A percentile compares a stretch with the other conserved stretches of the same genome.
Evolutionary conservation across 2,113 vertebrate species (phyloP).

Genomic region (Dipodomys stephensi): DNA sequence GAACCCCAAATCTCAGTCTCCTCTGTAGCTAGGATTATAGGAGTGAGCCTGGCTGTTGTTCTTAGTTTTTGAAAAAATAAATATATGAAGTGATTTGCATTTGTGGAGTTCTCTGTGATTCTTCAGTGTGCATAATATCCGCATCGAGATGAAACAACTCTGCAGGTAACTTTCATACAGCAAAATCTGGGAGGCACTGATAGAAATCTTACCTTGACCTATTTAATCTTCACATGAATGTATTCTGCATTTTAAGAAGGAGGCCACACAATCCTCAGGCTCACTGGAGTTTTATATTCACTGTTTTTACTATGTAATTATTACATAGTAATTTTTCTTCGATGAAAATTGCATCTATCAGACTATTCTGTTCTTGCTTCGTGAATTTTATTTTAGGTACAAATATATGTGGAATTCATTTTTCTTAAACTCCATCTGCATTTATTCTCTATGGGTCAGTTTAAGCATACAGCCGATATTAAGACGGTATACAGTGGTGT

Average conservation of each 20-base stretch:
- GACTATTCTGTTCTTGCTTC: neutral
- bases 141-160: neutral
- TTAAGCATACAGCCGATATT: neutral
- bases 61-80: conserved; percentile 9
- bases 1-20: no score
- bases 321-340: neutral
- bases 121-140: neutral
- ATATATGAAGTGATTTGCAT: neutral
- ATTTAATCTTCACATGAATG: neutral
- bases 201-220: neutral
- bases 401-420: neutral
- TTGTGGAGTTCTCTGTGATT: neutral
- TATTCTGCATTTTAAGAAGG: neutral
- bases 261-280: neutral
- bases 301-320: neutral
- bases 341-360: neutral
- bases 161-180: neutral
- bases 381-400: neutral
- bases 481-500: no score
- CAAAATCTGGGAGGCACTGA: neutral
- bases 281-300: neutral
- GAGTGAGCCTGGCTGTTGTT: neutral
- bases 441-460: neutral
- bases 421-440: neutral
- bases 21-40: no score